These are phyloP conservation scores for Eustalomyia histrio DNA, from an alignment of 2,888 invertebrate species.

Conservation along the genomic window DNA sequence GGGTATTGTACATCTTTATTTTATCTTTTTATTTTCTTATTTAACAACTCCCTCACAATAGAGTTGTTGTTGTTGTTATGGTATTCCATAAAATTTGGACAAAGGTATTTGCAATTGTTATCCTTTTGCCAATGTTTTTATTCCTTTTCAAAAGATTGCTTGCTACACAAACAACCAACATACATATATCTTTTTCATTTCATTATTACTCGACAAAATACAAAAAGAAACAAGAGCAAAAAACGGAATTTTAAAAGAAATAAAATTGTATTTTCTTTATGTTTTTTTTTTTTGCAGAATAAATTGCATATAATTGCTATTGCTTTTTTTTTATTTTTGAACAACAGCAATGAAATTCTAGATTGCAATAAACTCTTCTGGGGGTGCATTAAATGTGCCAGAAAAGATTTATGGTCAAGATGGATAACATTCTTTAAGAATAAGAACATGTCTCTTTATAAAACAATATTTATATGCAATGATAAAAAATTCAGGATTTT, in stretches of 20 bases:
- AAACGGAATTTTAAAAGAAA: constrained; percentile 43
- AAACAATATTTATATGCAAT: constrained; percentile 59
- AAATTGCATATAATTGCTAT: constrained; percentile 70
- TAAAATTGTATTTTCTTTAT: constrained; percentile 40
- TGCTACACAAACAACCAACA: not conserved
- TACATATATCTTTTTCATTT: constrained; percentile 51
- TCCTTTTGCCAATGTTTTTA: constrained; percentile 46
- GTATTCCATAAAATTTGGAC: constrained; percentile 49
- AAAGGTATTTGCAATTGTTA: constrained; percentile 58
- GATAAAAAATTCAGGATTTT: constrained; percentile 46
- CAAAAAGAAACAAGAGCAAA: constrained; percentile 14
- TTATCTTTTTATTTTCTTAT: not conserved
- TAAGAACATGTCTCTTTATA: constrained; percentile 29
- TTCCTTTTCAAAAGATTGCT: constrained; percentile 31
- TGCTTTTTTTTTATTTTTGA: constrained; percentile 52
- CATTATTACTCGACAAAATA: constrained; percentile 40
- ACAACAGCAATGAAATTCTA: constrained; percentile 44
- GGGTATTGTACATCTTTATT: not conserved
- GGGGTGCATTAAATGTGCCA: constrained; percentile 73
- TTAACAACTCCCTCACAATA: constrained; percentile 22
- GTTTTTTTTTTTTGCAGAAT: constrained; percentile 56
- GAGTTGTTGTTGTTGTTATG: constrained; percentile 15
- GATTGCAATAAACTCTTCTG: constrained; percentile 38
- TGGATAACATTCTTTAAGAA: constrained; percentile 31
- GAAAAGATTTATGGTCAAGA: constrained; percentile 74